These are phyloP conservation scores for Arremon aurantiirostris DNA, from an alignment of 2,797 vertebrate genomes.

Conservation along the genomic window DNA sequence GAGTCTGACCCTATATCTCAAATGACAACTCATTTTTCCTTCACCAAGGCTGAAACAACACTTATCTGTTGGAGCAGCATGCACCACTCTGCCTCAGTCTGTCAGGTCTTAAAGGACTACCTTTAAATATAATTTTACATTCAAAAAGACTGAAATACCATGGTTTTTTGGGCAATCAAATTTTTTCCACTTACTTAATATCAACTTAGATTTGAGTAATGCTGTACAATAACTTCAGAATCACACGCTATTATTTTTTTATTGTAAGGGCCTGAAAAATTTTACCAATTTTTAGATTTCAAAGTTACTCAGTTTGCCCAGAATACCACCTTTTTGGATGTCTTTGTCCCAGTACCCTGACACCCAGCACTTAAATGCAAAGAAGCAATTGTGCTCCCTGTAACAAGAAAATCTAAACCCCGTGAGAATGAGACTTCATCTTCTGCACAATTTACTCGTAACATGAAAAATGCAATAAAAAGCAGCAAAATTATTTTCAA, in stretches of 20 bases:
- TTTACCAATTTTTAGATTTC: neutral
- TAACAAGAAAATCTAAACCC: neutral
- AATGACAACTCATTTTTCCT: neutral
- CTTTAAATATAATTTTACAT: neutral
- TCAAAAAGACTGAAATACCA: neutral
- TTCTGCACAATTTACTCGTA: neutral
- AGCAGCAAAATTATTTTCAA: neutral
- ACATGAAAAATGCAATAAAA: neutral
- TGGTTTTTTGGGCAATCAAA: rapidly evolving
- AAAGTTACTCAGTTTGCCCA: neutral
- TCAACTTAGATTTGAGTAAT: neutral
- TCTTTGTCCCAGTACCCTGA: neutral
- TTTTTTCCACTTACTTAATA: neutral
- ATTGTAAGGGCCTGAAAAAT: neutral
- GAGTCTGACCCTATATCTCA: neutral
- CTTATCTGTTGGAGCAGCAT: neutral
- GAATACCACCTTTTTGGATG: neutral
- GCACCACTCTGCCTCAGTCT: neutral
- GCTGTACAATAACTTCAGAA: neutral
- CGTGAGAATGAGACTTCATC: neutral
- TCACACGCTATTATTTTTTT: rapidly evolving
- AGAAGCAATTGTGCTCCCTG: neutral
- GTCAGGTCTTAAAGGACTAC: neutral
- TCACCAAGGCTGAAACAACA: neutral
- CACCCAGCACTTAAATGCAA: neutral